Percentiles rank a stretch among this genome's conserved stretches.
Evolutionary conservation across 2,888 invertebrate species (phyloP).

Genomic region (Orthosia gothica): DNA sequence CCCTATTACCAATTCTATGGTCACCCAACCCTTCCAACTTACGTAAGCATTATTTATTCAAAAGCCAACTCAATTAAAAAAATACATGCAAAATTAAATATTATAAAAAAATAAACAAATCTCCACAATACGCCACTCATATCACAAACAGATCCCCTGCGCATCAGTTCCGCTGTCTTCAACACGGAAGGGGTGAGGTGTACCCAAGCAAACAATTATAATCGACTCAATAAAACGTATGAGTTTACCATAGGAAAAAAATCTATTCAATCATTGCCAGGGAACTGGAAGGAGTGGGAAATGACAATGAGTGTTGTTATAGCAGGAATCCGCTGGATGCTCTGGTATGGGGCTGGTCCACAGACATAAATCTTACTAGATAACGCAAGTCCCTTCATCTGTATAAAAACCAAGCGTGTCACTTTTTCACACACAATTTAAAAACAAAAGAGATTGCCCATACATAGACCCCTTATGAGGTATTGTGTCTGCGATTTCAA

Average conservation of each 20-base stretch:
- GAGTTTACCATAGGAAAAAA: constrained; percentile 12
- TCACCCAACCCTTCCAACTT: too few species aligned
- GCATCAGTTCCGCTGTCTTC: constrained; percentile 50
- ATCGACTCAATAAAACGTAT: constrained; percentile 41
- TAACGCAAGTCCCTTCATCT: too few species aligned
- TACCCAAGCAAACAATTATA: constrained; percentile 58
- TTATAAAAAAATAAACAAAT: constrained; percentile 1
- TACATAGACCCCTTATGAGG: too few species aligned
- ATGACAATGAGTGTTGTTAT: background rate
- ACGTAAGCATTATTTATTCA: too few species aligned
- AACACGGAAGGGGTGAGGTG: constrained; percentile 61
- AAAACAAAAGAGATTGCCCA: too few species aligned
- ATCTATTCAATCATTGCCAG: constrained; percentile 9
- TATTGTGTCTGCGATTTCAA: too few species aligned
- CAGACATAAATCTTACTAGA: too few species aligned
- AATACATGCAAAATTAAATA: background rate
- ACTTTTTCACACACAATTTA: too few species aligned
- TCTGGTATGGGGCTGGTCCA: background rate
- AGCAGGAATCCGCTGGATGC: background rate
- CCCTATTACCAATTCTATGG: background rate
- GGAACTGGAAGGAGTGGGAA: background rate
- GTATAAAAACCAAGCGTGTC: too few species aligned
- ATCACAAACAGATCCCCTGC: constrained; percentile 51
- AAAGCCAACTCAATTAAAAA: background rate
- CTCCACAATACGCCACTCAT: constrained; percentile 11